phyloP scores from a whole-genome alignment of 2,797 vertebrate genomes.

The Pseudocheirus occidentalis region DNA sequence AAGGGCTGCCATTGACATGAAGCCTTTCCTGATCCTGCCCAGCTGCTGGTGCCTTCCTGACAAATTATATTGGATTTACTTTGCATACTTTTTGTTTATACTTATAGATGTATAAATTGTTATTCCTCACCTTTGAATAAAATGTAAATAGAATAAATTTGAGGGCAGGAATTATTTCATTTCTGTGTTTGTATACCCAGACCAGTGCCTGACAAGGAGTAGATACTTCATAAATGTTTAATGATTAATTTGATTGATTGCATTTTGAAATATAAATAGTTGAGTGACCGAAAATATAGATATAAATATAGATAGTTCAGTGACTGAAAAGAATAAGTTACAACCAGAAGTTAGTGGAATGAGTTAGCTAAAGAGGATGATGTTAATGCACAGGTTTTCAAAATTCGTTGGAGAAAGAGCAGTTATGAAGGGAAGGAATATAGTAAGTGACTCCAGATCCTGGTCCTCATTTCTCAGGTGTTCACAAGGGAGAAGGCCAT shows the following conservation, averaged over 20 bases:
- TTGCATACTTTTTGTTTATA: background rate
- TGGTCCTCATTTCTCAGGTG: slow-evolving; percentile 4
- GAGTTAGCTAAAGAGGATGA: background rate
- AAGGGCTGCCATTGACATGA: background rate
- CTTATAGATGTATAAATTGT: background rate
- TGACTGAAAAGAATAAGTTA: background rate
- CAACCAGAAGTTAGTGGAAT: background rate
- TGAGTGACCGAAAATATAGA: background rate
- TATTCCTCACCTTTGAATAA: background rate
- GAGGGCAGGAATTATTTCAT: background rate
- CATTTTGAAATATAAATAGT: background rate
- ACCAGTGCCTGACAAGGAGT: background rate
- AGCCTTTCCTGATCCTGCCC: background rate
- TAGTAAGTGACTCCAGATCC: background rate
- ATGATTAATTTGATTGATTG: background rate
- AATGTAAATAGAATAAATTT: background rate
- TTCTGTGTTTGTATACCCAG: background rate
- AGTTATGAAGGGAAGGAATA: background rate
- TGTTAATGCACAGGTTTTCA: background rate
- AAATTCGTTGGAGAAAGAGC: background rate
- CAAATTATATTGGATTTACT: background rate
- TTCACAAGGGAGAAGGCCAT: slow-evolving; percentile 20
- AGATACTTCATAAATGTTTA: background rate
- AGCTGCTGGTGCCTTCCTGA: background rate
- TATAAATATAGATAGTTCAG: background rate